Conservation (phyloP, 2,888 invertebrate species). For the Cremastobaeus sp. region DNA sequence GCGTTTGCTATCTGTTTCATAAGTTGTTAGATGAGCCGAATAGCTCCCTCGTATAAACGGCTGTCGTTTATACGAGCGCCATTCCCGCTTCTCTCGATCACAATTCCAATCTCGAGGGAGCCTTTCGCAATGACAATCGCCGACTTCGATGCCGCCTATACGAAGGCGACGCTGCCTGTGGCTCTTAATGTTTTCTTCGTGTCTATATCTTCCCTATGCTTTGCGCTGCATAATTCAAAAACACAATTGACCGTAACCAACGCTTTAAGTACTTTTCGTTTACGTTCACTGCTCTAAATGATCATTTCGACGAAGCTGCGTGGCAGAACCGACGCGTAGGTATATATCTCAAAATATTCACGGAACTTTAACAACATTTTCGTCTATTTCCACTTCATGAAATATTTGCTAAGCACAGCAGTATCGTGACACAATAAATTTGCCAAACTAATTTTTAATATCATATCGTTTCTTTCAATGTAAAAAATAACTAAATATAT, state of each 20-base stretch:
- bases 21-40: constrained; percentile 75
- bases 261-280: constrained; percentile 7
- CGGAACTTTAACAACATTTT: too few species aligned
- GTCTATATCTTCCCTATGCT: constrained; percentile 12
- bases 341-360: too few species aligned
- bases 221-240: constrained; percentile 10
- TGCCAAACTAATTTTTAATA: too few species aligned
- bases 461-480: too few species aligned
- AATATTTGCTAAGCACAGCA: too few species aligned
- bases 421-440: too few species aligned
- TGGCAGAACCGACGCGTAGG: too few species aligned
- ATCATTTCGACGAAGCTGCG: too few species aligned
- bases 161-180: constrained; percentile 68
- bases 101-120: constrained; percentile 66
- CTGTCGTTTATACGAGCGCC: constrained; percentile 58
- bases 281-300: too few species aligned
- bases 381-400: too few species aligned
- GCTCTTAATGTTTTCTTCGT: constrained; percentile 71
- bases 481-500: too few species aligned
- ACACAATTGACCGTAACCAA: constrained; percentile 13
- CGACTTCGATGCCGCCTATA: constrained; percentile 43
- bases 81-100: constrained; percentile 52
- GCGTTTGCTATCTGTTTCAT: constrained; percentile 72
- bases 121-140: constrained; percentile 69
- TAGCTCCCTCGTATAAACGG: constrained; percentile 65